phyloP scores from a whole-genome alignment of 2,888 invertebrate species.

The Synergus laeviventris region DNA sequence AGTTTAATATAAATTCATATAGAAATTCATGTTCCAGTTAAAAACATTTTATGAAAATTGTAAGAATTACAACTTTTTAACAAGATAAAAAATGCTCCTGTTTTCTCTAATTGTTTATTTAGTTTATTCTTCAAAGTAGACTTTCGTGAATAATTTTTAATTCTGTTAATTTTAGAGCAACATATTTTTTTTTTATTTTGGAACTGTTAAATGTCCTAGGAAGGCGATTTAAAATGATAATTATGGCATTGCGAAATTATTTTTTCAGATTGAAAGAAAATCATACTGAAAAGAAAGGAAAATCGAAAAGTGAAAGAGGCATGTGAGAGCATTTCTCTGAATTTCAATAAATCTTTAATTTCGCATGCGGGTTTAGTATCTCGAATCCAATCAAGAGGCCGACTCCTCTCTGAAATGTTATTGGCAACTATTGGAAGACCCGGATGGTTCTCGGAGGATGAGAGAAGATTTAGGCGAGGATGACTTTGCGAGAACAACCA shows the following conservation, averaged over 20 bases:
- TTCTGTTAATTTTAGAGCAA: too few species aligned
- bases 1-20: too few species aligned
- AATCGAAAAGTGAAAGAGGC: background rate
- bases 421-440: constrained; percentile 48
- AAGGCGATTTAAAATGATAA: background rate
- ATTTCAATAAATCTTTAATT: constrained; percentile 38
- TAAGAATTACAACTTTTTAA: too few species aligned
- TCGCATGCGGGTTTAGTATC: constrained; percentile 29
- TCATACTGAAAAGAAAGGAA: background rate
- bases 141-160: too few species aligned
- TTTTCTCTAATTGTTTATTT: too few species aligned
- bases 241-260: background rate
- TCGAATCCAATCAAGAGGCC: constrained; percentile 39
- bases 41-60: too few species aligned
- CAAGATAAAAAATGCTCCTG: too few species aligned
- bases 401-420: constrained; percentile 40
- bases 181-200: too few species aligned
- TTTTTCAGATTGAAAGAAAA: background rate
- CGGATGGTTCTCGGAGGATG: constrained; percentile 50
- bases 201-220: too few species aligned
- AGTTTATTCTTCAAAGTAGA: too few species aligned
- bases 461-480: constrained; percentile 58
- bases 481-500: constrained; percentile 67
- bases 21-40: too few species aligned
- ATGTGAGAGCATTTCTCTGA: background rate